These are phyloP conservation scores for Montipora cactus DNA, from an alignment of 64 coral and sea anemone genomes.

Conservation along the genomic window DNA sequence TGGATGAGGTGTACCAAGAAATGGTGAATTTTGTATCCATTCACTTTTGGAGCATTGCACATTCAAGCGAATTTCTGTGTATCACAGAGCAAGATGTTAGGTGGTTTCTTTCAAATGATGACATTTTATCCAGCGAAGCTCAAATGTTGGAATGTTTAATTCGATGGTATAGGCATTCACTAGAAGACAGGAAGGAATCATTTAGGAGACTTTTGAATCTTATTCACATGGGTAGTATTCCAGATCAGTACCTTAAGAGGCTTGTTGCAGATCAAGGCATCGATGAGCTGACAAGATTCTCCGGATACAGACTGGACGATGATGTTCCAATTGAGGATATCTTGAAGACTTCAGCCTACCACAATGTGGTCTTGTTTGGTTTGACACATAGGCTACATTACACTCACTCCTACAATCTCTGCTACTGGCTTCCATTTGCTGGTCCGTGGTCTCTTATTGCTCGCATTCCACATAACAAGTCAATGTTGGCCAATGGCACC, in stretches of 20 bases:
- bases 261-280: not conserved
- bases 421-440: conserved; percentile 43
- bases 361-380: conserved; percentile 42
- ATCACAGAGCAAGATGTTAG: conserved; percentile 37
- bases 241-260: conserved; percentile 29
- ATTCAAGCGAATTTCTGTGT: not conserved
- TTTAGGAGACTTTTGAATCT: conserved; percentile 41
- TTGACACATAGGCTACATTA: conserved; percentile 41
- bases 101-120: conserved; percentile 45
- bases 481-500: conserved; percentile 31
- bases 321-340: conserved; percentile 14
- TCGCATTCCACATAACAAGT: conserved; percentile 50
- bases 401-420: conserved; percentile 44
- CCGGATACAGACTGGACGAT: conserved; percentile 26
- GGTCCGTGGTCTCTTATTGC: conserved; percentile 43
- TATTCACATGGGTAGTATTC: conserved; percentile 32
- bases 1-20: conserved; percentile 35
- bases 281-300: not conserved
- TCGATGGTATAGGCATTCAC: conserved; percentile 32
- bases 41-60: conserved; percentile 31
- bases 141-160: conserved; percentile 50
- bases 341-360: conserved; percentile 15
- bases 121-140: conserved; percentile 45
- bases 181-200: not conserved
- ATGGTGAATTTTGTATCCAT: conserved; percentile 29